Base-by-base conservation (phyloP, 2,113 vertebrate species). In the Alosa alosa region DNA sequence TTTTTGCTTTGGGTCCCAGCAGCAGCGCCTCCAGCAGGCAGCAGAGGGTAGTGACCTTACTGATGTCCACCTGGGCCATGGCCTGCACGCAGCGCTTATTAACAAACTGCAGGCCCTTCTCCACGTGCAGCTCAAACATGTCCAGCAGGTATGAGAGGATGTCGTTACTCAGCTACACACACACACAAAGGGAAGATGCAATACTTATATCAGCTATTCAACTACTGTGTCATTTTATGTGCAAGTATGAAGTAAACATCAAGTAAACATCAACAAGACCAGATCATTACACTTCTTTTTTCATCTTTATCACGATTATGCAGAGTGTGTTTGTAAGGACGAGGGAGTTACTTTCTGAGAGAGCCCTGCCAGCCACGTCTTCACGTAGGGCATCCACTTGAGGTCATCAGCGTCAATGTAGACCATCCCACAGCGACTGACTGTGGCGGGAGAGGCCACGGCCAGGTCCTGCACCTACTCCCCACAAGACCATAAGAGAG, bases 341-440 rank as follows among this genome's bases (percentile, higher is more conserved):
- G 2, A 84, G 45, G 78, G 81, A 2, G n/a, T 83, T 89, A 97
- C 97, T 89, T 93, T 95, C 36, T 88, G 88, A 64, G 91, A 91
- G 41, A 97, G 88, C 39, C 89, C 83, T 1, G 86, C 89, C 86
- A 96, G 93, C 97, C 97, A 97, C 0, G 96, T 97, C 90, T 96
- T 93, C 17, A 97, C 96, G 31, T 95, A 97, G 17, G 97, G 96
- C 93, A 96, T 94, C 97, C 97, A 98, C 85, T 96, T 97, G 41
- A 98, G 94, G 86, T 97, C 96, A 20, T 96, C 95, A 0, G 97
- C 92, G 91, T 97, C 97, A 81, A 97, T 93, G 87, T 95, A 97
- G 9, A 97, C 96, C 97, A 97, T 97, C 84, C 97, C 97, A 92
- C 97, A 97, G 6, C 96, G 95, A 86, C 96, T 97, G 89, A 97